Percentiles rank a stretch among this genome's conserved stretches.
These are phyloP conservation scores for Eurytoma adleriae DNA, from an alignment of 2,888 invertebrate species.

Conservation along the genomic window DNA sequence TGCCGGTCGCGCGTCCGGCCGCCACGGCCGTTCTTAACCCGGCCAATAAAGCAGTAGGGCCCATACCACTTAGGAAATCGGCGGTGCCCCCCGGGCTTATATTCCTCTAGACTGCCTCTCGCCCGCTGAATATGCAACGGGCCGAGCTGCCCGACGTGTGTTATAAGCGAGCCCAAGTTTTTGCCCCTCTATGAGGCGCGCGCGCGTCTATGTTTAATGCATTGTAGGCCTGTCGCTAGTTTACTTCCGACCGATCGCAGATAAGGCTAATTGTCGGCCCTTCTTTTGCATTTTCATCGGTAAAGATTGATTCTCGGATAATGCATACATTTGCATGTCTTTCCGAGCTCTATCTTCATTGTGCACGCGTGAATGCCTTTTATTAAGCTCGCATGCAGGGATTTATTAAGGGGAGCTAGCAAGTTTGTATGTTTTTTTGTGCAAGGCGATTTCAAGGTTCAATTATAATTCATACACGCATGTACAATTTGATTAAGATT, in stretches of 20 bases:
- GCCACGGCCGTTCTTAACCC: conserved; percentile 35
- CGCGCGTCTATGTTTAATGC: background rate
- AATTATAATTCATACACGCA: too few species aligned
- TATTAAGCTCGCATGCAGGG: too few species aligned
- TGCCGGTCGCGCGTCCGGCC: conserved; percentile 2
- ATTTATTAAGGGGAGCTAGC: too few species aligned
- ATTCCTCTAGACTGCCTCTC: background rate
- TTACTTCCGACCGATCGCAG: background rate
- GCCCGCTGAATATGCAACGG: conserved; percentile 45
- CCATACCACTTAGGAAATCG: conserved; percentile 37
- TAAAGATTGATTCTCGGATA: background rate
- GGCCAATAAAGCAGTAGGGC: conserved; percentile 25
- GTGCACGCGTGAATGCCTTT: too few species aligned
- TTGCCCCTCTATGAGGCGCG: background rate
- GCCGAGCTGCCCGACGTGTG: background rate
- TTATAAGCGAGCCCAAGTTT: conserved; percentile 10
- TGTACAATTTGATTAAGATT: too few species aligned
- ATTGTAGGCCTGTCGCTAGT: background rate
- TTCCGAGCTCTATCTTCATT: too few species aligned
- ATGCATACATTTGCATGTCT: too few species aligned
- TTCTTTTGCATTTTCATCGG: background rate
- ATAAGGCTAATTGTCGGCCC: background rate
- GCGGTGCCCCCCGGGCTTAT: background rate
- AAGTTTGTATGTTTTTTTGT: too few species aligned
- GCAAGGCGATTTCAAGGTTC: too few species aligned